Conservation (phyloP, 2,113 vertebrate species). For the Rhadina sibilatrix region DNA sequence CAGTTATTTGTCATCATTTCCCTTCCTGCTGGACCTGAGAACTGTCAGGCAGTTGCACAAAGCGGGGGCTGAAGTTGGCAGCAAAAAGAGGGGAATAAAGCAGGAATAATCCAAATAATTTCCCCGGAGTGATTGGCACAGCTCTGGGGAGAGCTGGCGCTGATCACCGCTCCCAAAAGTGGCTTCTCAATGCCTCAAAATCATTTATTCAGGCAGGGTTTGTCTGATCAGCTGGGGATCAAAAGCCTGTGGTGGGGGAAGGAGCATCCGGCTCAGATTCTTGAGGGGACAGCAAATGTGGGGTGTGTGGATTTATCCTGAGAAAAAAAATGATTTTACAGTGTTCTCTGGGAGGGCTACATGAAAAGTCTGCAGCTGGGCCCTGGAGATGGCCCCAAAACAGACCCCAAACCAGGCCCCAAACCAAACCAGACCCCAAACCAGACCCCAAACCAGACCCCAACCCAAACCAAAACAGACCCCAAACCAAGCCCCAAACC, state of each 20-base stretch:
- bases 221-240: not conserved
- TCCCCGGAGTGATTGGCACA: not conserved
- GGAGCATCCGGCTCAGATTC: not conserved
- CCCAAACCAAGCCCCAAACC: not conserved
- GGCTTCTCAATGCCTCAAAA: not conserved
- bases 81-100: not conserved
- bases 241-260: not conserved
- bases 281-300: not conserved
- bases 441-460: not conserved
- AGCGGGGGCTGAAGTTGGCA: not conserved
- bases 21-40: not conserved
- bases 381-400: not conserved
- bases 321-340: not conserved
- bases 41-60: not conserved
- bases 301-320: not conserved
- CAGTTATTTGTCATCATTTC: not conserved
- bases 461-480: not conserved
- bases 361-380: not conserved
- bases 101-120: not conserved
- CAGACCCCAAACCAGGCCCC: fast-evolving
- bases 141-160: not conserved
- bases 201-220: not conserved
- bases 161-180: fast-evolving
- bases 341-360: not conserved
- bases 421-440: not conserved